phyloP scores from a whole-genome alignment of 2,797 vertebrate species.

The Orestias chungarensis region DNA sequence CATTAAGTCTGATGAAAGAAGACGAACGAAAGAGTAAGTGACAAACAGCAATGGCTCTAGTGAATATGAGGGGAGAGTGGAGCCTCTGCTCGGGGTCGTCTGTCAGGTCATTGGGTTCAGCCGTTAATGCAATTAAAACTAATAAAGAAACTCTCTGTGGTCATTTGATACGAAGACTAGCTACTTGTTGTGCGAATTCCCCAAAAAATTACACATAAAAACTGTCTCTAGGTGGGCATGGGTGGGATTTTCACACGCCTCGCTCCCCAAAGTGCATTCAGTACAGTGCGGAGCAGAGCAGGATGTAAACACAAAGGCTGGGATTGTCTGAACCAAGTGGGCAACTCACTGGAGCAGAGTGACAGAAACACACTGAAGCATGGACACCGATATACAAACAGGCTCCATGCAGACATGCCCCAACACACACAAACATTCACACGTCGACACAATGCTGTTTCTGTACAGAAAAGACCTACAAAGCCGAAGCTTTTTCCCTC shows the following conservation, averaged over 20 bases:
- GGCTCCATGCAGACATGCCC: conserved; percentile 32
- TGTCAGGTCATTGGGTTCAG: conserved; percentile 54
- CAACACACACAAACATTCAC: conserved; percentile 17
- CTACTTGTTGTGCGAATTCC: conserved; percentile 52
- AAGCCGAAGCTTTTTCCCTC: conserved; percentile 19
- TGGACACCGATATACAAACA: conserved; percentile 53
- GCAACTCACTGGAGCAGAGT: conserved; percentile 62
- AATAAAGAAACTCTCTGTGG: conserved; percentile 62
- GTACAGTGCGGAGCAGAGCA: conserved; percentile 78
- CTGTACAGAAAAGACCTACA: conserved; percentile 19
- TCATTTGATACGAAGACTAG: conserved; percentile 49
- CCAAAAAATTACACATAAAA: conserved; percentile 33
- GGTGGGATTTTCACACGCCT: conserved; percentile 80
- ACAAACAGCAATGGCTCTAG: neutral
- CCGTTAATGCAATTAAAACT: conserved; percentile 69
- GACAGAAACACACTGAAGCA: conserved; percentile 64
- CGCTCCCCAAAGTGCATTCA: conserved; percentile 74
- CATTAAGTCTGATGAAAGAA: conserved; percentile 3
- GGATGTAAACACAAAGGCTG: conserved; percentile 68
- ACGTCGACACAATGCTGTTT: conserved; percentile 23
- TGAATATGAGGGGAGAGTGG: conserved; percentile 31
- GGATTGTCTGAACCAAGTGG: conserved; percentile 69
- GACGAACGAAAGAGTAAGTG: conserved; percentile 16
- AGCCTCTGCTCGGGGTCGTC: conserved; percentile 47
- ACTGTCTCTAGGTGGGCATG: conserved; percentile 66